Evolutionary conservation across 2,113 vertebrate genomes (phyloP).

Genomic region (Gallinago undulata): DNA sequence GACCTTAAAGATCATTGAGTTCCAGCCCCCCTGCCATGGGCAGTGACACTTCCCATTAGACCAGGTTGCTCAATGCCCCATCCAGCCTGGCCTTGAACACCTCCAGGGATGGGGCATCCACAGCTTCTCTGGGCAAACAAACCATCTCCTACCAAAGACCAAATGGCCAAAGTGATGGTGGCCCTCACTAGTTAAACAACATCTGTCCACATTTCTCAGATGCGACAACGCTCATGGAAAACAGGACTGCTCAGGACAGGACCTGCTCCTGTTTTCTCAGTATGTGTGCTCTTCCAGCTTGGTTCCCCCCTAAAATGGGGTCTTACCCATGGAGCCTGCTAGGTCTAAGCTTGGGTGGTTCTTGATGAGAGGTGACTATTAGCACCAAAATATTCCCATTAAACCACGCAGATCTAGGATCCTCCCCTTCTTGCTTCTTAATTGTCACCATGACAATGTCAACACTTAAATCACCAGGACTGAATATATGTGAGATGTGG

Average conservation of each 20-base stretch:
- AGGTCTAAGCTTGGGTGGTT: neutral
- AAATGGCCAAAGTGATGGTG: neutral
- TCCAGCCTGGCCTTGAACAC: too few species aligned
- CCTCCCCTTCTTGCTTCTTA: constrained; percentile 29
- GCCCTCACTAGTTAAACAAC: neutral
- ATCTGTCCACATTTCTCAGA: neutral
- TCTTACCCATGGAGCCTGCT: neutral
- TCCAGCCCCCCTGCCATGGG: too few species aligned
- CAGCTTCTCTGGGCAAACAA: too few species aligned
- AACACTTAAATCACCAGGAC: constrained; percentile 38
- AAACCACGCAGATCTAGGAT: constrained; percentile 1
- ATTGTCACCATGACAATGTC: constrained; percentile 61
- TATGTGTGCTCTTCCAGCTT: neutral
- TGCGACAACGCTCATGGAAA: neutral
- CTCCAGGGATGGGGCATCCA: too few species aligned
- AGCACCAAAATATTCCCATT: constrained; percentile 11
- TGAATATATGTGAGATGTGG: neutral
- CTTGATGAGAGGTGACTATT: neutral
- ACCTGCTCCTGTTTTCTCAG: neutral
- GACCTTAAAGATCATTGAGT: too few species aligned
- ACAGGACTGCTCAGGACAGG: neutral
- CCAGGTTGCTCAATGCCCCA: too few species aligned
- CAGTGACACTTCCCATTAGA: too few species aligned
- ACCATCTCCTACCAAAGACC: neutral
- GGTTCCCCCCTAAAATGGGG: neutral